Conservation (phyloP, 2,888 invertebrate genomes). For the Melanophora roralis region DNA sequence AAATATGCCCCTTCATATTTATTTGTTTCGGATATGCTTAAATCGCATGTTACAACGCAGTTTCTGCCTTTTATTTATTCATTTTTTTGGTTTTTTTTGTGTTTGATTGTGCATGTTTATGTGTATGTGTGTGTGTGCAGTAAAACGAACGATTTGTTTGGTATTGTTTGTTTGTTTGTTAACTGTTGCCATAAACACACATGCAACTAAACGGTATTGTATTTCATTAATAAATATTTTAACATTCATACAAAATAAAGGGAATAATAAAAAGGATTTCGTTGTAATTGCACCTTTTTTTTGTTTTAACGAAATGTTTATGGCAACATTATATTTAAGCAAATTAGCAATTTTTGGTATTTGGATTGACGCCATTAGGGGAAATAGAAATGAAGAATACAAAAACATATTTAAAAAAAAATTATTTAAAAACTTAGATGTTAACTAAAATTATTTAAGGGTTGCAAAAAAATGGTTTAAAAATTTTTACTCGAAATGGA, state of each 20-base stretch:
- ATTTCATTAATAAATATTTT: background rate
- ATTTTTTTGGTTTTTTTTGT: slow-evolving; percentile 11
- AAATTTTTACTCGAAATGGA: too few relatives aligned
- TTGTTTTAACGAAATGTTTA: too few relatives aligned
- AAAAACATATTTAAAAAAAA: too few relatives aligned
- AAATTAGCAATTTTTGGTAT: too few relatives aligned
- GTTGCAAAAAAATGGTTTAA: too few relatives aligned
- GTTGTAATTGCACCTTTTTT: background rate
- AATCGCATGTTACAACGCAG: slow-evolving; percentile 40
- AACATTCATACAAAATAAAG: background rate
- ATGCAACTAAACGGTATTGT: background rate
- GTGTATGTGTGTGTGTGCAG: background rate
- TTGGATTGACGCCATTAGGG: too few relatives aligned
- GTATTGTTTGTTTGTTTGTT: slow-evolving; percentile 32
- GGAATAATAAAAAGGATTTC: background rate
- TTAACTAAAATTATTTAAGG: too few relatives aligned
- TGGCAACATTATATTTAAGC: too few relatives aligned
- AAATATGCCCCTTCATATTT: background rate
- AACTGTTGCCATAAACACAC: slow-evolving; percentile 19
- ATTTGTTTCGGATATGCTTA: slow-evolving; percentile 24
- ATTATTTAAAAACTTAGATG: too few relatives aligned
- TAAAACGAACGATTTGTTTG: slow-evolving; percentile 37
- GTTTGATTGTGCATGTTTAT: too few relatives aligned
- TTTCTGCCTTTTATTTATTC: background rate
- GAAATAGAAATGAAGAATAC: too few relatives aligned